Base-by-base conservation (phyloP, 2,888 invertebrate genomes). In the Spodoptera exigua region DNA sequence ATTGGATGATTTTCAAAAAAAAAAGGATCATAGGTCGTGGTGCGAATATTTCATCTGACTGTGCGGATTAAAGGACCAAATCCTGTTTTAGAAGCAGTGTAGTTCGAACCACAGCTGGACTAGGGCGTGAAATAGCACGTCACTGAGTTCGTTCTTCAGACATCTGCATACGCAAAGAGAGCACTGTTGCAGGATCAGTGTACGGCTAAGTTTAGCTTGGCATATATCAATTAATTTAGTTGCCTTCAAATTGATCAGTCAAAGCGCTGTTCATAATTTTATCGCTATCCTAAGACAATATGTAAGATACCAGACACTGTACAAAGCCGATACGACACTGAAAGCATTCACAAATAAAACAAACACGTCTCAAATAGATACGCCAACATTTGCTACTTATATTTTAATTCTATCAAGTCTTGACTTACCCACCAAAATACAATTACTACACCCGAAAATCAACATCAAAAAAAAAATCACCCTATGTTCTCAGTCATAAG, bases 391-490 rank as follows among this genome's bases (percentile, higher is more conserved):
- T 37, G 54, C 69, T 64, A 67, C 78, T 79, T 81, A 79, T 81
- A 80, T 84, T 83, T 84, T 84, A 84, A 85, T 83, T 83, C 82
- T 74, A 81, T 81, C 79, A 70, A 67, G 67, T 46, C 66, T 70
- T 67, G 73, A 65, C 58, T 75, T 62, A 55, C 62, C 16, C 11
- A 62, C 79, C 27, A 70, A 64, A 40, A 55, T 62, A 61, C 5
- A 7, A 12, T 18, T 32, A 13, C 43, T 46, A 54, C 1, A 18
- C n/a, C 10, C 3, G 0, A 45, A 70, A 62, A 41, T 11, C 18
- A 12, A 3, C 4, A 13, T 10, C 9, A 1, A 27, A n/a, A 10
- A 49, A 57, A 52, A 17, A 5, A 0, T 14, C 0, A 5, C 53
- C 49, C 48, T 65, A 57, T 53, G 1, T 0, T 12, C 0, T 9